A percentile compares a stretch with the other conserved stretches of the same genome.
phyloP scores from a whole-genome alignment of 2,113 vertebrate genomes.

The Miniopterus natalensis region DNA sequence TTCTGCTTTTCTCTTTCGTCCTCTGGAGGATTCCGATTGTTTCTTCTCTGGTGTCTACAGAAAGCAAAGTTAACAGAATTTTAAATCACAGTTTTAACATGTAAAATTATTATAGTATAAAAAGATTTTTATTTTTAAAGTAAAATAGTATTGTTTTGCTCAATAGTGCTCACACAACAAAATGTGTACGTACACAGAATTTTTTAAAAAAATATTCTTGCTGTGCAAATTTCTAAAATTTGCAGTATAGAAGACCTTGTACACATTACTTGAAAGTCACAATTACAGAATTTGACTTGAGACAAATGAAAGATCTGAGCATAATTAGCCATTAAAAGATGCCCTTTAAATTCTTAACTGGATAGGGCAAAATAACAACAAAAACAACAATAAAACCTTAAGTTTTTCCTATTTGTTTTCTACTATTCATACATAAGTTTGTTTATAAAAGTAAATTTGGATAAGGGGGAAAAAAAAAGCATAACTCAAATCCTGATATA shows the following conservation, averaged over 20 bases:
- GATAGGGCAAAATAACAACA: not conserved
- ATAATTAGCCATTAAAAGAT: conserved; percentile 20
- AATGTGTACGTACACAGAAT: conserved; percentile 43
- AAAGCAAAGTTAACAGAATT: conserved; percentile 79
- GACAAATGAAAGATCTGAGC: conserved; percentile 40
- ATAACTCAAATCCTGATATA: conserved; percentile 41
- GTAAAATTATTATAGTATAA: conserved; percentile 50
- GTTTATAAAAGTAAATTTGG: conserved; percentile 10
- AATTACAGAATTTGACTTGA: conserved; percentile 50
- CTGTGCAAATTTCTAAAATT: conserved; percentile 27
- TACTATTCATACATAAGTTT: conserved; percentile 12
- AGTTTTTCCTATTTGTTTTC: conserved; percentile 31
- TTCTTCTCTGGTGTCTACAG: conserved; percentile 98
- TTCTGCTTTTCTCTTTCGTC: conserved; percentile 99
- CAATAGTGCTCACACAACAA: not conserved
- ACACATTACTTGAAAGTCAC: conserved; percentile 36
- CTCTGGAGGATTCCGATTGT: conserved; percentile 95
- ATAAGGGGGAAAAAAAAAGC: conserved; percentile 7
- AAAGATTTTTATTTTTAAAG: conserved; percentile 50
- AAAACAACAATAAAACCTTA: not conserved
- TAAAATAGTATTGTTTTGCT: not conserved
- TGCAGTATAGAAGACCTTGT: not conserved
- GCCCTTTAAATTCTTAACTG: conserved; percentile 45
- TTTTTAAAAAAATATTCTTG: conserved; percentile 53
- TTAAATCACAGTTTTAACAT: conserved; percentile 70